A percentile compares a stretch with the other conserved stretches of the same genome.
Evolutionary conservation across 2,888 invertebrate species (phyloP).

Genomic region (Deilephila porcellus): DNA sequence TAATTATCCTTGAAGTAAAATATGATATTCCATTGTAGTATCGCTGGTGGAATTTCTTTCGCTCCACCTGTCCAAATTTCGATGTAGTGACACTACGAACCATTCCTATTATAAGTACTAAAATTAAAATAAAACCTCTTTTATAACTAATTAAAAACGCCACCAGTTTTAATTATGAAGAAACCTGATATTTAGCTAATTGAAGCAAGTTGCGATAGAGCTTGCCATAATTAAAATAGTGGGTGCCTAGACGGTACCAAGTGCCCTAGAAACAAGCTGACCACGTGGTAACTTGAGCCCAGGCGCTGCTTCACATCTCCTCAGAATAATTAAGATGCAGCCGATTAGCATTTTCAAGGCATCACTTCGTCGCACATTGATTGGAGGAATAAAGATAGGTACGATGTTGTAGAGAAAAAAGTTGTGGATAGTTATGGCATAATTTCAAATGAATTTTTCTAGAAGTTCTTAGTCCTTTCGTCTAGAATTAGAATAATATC

Average conservation of each 20-base stretch:
- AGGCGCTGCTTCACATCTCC: conserved; percentile 7
- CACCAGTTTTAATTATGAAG: background rate
- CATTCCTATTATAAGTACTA: no score
- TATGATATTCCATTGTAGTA: no score
- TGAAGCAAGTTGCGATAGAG: background rate
- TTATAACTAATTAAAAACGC: background rate
- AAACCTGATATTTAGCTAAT: conserved; percentile 2
- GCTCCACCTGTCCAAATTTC: no score
- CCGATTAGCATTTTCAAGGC: conserved; percentile 6
- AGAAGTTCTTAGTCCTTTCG: no score
- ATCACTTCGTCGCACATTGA: background rate
- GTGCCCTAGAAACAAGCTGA: background rate
- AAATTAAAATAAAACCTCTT: background rate
- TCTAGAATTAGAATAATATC: no score
- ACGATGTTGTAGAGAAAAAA: background rate
- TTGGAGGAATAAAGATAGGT: background rate
- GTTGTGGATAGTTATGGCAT: background rate
- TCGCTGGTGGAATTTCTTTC: no score
- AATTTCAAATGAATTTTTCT: background rate
- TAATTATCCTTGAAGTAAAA: no score
- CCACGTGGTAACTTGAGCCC: background rate
- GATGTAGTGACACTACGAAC: no score
- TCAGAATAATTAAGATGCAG: background rate
- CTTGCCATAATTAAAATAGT: background rate
- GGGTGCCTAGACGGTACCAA: background rate